These are phyloP conservation scores for Lutraria rhynchaena DNA, from an alignment of 1,140 invertebrate genomes.

Conservation along the genomic window DNA sequence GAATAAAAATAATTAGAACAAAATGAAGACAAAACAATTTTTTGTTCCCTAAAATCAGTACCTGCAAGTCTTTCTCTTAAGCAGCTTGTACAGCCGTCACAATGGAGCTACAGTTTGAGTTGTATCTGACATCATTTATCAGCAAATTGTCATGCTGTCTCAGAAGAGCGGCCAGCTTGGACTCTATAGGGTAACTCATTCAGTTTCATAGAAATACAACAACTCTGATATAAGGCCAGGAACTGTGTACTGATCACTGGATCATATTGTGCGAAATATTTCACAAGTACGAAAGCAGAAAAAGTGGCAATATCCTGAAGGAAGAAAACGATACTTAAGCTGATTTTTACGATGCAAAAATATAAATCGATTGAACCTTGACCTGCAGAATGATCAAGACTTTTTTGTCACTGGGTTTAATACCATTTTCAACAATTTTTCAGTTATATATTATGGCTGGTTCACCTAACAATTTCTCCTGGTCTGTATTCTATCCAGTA, in stretches of 20 bases:
- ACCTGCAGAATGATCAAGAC: too few species aligned
- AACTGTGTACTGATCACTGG: constrained; percentile 70
- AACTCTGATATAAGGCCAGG: constrained; percentile 80
- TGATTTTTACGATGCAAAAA: too few species aligned
- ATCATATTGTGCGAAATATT: constrained; percentile 79
- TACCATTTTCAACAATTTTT: too few species aligned
- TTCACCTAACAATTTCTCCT: too few species aligned
- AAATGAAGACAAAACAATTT: too few species aligned
- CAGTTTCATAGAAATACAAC: constrained; percentile 71
- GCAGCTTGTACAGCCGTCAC: constrained; percentile 63
- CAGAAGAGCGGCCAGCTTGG: constrained; percentile 75
- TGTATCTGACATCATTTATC: constrained; percentile 67
- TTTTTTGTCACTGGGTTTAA: too few species aligned
- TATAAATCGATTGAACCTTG: too few species aligned
- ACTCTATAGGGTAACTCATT: constrained; percentile 71
- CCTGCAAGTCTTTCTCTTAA: constrained; percentile 76
- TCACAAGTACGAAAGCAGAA: constrained; percentile 75
- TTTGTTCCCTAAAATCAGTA: constrained; percentile 56
- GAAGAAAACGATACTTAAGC: too few species aligned
- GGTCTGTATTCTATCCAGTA: too few species aligned
- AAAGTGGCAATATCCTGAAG: constrained; percentile 71
- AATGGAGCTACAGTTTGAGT: constrained; percentile 64
- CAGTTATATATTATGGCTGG: too few species aligned
- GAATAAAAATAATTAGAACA: too few species aligned
- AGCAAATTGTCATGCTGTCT: constrained; percentile 72